Conservation (phyloP, 2,113 vertebrate species). For the Anolis sagrei region DNA sequence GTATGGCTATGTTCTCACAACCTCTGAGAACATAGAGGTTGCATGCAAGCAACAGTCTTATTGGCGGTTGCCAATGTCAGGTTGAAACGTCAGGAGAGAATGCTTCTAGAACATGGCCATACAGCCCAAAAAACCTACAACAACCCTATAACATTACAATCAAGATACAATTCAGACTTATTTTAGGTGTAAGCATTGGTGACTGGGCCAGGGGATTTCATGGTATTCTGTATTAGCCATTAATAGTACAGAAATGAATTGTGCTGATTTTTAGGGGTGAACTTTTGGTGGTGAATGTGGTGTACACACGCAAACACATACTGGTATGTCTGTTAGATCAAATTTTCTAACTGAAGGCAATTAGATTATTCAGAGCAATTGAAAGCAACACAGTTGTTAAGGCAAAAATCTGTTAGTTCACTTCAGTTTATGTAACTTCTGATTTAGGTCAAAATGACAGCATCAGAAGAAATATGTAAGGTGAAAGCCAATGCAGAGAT, state of each 20-base stretch:
- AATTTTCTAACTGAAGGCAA: conserved; percentile 59
- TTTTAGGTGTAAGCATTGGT: background rate
- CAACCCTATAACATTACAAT: background rate
- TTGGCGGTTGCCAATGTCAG: too few relatives aligned
- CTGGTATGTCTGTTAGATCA: conserved; percentile 31
- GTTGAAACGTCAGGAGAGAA: too few relatives aligned
- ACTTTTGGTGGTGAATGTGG: background rate
- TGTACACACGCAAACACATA: conserved; percentile 28
- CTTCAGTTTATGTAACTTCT: conserved; percentile 50
- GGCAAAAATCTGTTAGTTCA: conserved; percentile 55
- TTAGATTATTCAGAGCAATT: conserved; percentile 58
- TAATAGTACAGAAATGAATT: background rate
- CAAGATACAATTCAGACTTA: background rate
- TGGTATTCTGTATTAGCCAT: background rate
- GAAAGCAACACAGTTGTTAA: conserved; percentile 55
- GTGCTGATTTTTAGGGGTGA: background rate
- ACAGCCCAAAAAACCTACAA: too few relatives aligned
- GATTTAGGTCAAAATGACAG: conserved; percentile 53
- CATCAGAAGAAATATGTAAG: conserved; percentile 29
- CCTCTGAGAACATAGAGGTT: too few relatives aligned
- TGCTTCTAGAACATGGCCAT: too few relatives aligned
- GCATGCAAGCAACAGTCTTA: too few relatives aligned
- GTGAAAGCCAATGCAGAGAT: conserved; percentile 39
- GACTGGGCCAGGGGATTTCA: background rate
- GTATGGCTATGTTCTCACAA: too few relatives aligned